These are phyloP conservation scores for Micrastur ruficollis DNA, from an alignment of 2,797 vertebrate species.

Conservation along the genomic window DNA sequence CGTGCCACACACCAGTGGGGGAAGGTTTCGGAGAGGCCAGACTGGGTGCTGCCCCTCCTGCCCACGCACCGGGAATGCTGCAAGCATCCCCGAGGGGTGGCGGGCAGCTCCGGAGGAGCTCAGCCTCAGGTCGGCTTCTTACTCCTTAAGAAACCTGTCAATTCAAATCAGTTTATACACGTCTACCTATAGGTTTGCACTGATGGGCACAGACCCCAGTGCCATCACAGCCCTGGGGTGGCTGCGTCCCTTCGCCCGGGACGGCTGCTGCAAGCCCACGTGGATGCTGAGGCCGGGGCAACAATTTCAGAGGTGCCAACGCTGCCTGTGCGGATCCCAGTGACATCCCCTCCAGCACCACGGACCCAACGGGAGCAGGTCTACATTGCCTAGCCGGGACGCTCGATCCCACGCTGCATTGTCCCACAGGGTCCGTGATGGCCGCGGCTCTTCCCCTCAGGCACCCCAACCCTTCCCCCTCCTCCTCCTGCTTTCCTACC, in stretches of 20 bases:
- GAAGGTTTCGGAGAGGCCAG: background rate
- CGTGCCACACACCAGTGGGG: fast-evolving
- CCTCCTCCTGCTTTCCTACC: background rate
- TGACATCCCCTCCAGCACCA: background rate
- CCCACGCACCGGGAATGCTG: fast-evolving
- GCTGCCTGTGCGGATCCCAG: fast-evolving
- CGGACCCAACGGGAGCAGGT: background rate
- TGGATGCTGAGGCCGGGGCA: fast-evolving
- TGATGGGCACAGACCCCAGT: fast-evolving
- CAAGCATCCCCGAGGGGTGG: fast-evolving
- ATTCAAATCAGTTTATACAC: background rate
- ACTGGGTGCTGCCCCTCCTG: background rate
- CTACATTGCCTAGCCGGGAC: fast-evolving
- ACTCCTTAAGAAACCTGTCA: fast-evolving
- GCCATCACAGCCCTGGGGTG: too few species aligned
- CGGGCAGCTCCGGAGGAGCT: background rate
- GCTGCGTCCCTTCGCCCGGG: fast-evolving
- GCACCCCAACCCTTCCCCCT: fast-evolving
- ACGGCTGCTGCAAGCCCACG: fast-evolving
- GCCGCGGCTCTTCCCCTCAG: fast-evolving
- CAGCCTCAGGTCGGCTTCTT: background rate
- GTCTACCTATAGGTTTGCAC: background rate
- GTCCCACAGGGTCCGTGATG: fast-evolving
- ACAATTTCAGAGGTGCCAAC: fast-evolving
- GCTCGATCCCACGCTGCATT: fast-evolving